phyloP scores from a whole-genome alignment of 2,888 invertebrate genomes.

The Hypolimnas misippus region DNA sequence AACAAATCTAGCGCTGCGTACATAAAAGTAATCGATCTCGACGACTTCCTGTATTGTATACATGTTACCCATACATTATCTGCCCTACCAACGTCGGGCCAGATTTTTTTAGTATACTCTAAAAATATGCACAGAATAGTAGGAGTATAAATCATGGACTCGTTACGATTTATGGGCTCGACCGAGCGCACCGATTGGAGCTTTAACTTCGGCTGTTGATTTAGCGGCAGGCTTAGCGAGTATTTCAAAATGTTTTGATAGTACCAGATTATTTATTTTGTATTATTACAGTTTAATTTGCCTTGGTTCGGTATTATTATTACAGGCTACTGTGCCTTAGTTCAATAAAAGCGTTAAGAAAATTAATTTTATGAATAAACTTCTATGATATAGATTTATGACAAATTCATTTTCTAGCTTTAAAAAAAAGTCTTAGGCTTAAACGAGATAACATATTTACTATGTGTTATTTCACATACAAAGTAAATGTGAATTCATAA shows the following conservation, averaged over 20 bases:
- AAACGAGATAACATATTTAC: too few relatives aligned
- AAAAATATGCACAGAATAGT: conserved; percentile 53
- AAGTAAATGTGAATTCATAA: too few relatives aligned
- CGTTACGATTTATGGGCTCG: conserved; percentile 79
- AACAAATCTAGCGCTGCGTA: too few relatives aligned
- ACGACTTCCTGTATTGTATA: conserved; percentile 38
- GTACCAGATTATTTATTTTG: background rate
- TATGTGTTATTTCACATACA: too few relatives aligned
- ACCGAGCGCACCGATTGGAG: conserved; percentile 70
- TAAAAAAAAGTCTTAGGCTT: too few relatives aligned
- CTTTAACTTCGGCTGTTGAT: conserved; percentile 66
- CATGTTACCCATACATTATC: conserved; percentile 43
- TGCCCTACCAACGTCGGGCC: conserved; percentile 42
- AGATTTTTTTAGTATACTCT: conserved; percentile 64
- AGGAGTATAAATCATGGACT: conserved; percentile 82
- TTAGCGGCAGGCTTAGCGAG: conserved; percentile 58
- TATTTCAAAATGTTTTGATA: background rate
- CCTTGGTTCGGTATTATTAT: too few relatives aligned
- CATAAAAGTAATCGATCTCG: conserved; percentile 20
- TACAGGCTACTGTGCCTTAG: too few relatives aligned
- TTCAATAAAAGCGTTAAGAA: too few relatives aligned
- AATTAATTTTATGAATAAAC: too few relatives aligned
- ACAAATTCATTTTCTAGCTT: too few relatives aligned
- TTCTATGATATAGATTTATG: too few relatives aligned
- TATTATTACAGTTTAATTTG: background rate